Base-by-base conservation (phyloP, 2,888 invertebrate genomes). In the Tetragonisca angustula region DNA sequence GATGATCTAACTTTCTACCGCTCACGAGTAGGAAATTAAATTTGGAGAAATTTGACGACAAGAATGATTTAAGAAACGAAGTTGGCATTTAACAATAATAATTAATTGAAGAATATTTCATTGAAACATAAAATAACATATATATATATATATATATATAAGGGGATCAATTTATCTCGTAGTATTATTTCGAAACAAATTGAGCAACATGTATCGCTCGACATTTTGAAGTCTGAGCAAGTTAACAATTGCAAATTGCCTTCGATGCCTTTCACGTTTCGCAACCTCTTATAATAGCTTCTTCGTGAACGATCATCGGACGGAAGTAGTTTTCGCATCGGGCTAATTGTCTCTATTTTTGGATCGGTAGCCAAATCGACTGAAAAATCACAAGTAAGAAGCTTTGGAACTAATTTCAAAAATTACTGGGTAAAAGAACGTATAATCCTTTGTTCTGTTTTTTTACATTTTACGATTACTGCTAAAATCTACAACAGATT, bases 1-100 rank as follows among this genome's bases (percentile, higher is more conserved):
- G 69, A 61, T 75, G 67, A 79, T 74, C 36, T 85, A 73, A 84
- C 85, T 84, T 80, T 84, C 76, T 54, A 77, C 36, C n/a, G 21
- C 21, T 21, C 74, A 54, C 56, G 62, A 43, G 50, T 59, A 24
- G 76, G 54, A 36, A 73, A 54, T n/a, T 36, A 61, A 70, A 59
- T 67, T n/a, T 59, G 15, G 5, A n/a, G 15, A 59, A 15, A 43
- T 9, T 9, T 59, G 15, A 59, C 2, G n/a, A n/a, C 24, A n/a
- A 56, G 13, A 56, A 11, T 56, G n/a, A 15, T 59, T 15, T 2
- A n/a, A n/a, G 5, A 59, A 59, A 59, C 24, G 24, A 11, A 27
- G 27, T 27, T 27, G 27, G 27, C 27, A 27, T 27, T 27, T 27
- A 27, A 27, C 2, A 27, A 27, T 27, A 27, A 27, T 2, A 27